Conservation (phyloP, 1,140 invertebrate genomes). For the Plectus sambesii region DNA sequence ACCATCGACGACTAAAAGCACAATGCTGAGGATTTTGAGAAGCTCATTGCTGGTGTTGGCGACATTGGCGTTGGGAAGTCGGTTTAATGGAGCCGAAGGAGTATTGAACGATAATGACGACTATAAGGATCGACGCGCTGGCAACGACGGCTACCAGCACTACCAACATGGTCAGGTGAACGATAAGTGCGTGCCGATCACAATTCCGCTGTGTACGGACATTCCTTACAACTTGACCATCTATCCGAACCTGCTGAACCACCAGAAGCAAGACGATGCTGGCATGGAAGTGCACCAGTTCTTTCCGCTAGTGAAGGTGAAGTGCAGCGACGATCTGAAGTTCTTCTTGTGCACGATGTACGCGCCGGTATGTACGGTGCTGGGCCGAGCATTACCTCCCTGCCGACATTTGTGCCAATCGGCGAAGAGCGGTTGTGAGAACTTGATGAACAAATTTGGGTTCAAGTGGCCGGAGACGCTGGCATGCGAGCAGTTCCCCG, state of each 20-base stretch:
- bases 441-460: conserved; percentile 78
- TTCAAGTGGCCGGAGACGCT: conserved; percentile 85
- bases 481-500: conserved; percentile 79
- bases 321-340: conserved; percentile 81
- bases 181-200: conserved; percentile 78
- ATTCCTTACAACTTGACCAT: conserved; percentile 89
- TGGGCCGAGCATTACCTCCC: conserved; percentile 76
- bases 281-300: conserved; percentile 83
- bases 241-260: conserved; percentile 83
- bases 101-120: too few relatives aligned
- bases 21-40: too few relatives aligned
- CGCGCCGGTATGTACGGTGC: conserved; percentile 83
- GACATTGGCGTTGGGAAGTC: too few relatives aligned
- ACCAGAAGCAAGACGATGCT: conserved; percentile 86
- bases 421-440: conserved; percentile 73
- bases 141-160: too few relatives aligned
- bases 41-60: too few relatives aligned
- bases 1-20: too few relatives aligned
- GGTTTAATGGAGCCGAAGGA: too few relatives aligned
- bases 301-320: conserved; percentile 84
- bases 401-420: conserved; percentile 77
- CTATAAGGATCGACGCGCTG: too few relatives aligned
- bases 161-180: too few relatives aligned
- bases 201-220: conserved; percentile 76
- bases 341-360: conserved; percentile 93